phyloP scores from a whole-genome alignment of 2,113 vertebrate genomes.

The Boleophthalmus pectinirostris region DNA sequence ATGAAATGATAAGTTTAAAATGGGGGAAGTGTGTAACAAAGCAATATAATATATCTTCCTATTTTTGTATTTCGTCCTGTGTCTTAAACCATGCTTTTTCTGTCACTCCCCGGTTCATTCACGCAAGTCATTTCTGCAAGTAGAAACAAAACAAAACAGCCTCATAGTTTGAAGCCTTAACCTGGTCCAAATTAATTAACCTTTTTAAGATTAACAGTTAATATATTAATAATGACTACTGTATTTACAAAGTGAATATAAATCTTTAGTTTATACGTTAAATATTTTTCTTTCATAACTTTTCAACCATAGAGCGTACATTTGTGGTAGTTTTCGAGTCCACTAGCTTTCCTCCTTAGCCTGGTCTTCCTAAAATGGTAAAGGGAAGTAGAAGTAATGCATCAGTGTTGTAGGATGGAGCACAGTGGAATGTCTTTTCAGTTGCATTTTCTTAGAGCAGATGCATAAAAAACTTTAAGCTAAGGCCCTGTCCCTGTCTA shows the following conservation, averaged over 20 bases:
- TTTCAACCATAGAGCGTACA: slow-evolving; percentile 67
- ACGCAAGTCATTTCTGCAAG: slow-evolving; percentile 44
- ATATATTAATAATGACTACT: slow-evolving; percentile 81
- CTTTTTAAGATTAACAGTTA: slow-evolving; percentile 75
- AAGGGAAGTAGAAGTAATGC: slow-evolving; percentile 63
- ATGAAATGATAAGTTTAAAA: slow-evolving; percentile 48
- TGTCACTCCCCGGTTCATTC: slow-evolving; percentile 37
- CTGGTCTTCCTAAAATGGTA: slow-evolving; percentile 32
- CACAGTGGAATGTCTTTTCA: slow-evolving; percentile 79
- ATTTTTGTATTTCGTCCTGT: slow-evolving; percentile 41
- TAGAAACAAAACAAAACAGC: slow-evolving; percentile 42
- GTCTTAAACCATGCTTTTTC: slow-evolving; percentile 55
- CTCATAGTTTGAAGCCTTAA: slow-evolving; percentile 33
- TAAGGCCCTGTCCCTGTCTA: slow-evolving; percentile 33
- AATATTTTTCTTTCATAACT: slow-evolving; percentile 71
- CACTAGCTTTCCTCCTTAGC: slow-evolving; percentile 12
- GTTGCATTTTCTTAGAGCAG: slow-evolving; percentile 69
- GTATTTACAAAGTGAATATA: slow-evolving; percentile 80
- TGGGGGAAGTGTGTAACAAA: slow-evolving; percentile 47
- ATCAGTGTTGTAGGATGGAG: slow-evolving; percentile 55
- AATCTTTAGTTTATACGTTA: slow-evolving; percentile 82
- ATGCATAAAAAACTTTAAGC: slow-evolving; percentile 67
- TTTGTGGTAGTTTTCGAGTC: slow-evolving; percentile 50
- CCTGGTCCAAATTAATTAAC: slow-evolving; percentile 70
- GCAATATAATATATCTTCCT: slow-evolving; percentile 47